Evolutionary conservation across 2,797 vertebrate genomes (phyloP).

Genomic region (Xiphophorus birchmanni): DNA sequence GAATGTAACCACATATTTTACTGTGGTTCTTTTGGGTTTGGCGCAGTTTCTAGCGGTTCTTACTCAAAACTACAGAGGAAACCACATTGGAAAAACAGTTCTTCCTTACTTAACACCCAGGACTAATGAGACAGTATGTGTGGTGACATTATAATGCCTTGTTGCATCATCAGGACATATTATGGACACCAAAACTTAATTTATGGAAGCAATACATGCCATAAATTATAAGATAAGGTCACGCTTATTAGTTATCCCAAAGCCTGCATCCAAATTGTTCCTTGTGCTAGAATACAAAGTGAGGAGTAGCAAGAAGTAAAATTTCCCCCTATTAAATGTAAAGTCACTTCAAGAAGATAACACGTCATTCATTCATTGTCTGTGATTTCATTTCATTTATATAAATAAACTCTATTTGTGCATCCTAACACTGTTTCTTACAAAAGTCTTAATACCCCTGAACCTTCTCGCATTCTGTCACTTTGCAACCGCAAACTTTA

Average conservation of each 20-base stretch:
- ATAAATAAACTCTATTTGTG: neutral
- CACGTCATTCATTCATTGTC: neutral
- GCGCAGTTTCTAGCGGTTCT: conserved; percentile 66
- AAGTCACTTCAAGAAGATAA: neutral
- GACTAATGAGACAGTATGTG: conserved; percentile 36
- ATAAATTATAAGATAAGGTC: neutral
- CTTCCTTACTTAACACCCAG: conserved; percentile 51
- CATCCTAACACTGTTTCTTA: neutral
- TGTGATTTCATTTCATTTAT: neutral
- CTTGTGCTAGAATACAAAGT: neutral
- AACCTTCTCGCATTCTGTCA: neutral
- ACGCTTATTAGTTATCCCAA: neutral
- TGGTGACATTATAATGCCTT: conserved; percentile 45
- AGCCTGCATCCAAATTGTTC: neutral
- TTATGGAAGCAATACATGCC: conserved; percentile 13
- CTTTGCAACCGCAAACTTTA: neutral
- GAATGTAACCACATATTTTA: conserved; percentile 67
- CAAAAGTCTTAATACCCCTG: neutral
- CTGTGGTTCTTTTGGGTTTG: conserved; percentile 45
- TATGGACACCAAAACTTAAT: conserved; percentile 37
- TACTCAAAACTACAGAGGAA: conserved; percentile 67
- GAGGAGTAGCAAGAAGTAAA: neutral
- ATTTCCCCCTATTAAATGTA: neutral
- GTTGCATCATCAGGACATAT: conserved; percentile 36
- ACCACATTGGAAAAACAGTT: conserved; percentile 57